Evolutionary conservation across 64 coral and sea anemone species (phyloP).

Genomic region (Orbicella faveolata): DNA sequence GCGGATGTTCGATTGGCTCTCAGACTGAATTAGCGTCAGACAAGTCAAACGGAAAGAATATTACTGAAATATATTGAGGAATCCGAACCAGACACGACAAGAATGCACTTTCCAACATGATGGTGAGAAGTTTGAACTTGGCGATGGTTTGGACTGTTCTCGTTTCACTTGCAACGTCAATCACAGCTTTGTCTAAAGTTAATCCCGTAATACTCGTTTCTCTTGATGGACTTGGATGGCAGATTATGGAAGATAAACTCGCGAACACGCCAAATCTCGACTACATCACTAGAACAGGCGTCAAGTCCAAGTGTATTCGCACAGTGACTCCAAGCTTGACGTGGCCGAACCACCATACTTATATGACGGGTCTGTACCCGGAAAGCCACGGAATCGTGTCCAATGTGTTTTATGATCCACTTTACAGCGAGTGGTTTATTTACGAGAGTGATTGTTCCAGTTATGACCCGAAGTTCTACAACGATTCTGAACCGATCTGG

Average conservation of each 20-base stretch:
- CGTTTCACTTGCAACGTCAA: background rate
- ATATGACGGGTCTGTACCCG: slow-evolving; percentile 64
- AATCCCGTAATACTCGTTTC: slow-evolving; percentile 54
- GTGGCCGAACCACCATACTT: slow-evolving; percentile 42
- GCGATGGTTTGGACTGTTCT: background rate
- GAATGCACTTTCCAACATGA: no score
- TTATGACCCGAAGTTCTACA: slow-evolving; percentile 83
- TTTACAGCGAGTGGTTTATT: slow-evolving; percentile 51
- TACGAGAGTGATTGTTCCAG: slow-evolving; percentile 60
- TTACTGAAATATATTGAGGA: no score
- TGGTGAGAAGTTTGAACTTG: no score
- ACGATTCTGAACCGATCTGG: slow-evolving; percentile 80
- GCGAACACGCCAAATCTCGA: slow-evolving; percentile 62
- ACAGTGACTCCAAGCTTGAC: slow-evolving; percentile 37
- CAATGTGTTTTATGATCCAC: slow-evolving; percentile 66
- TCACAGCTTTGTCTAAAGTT: background rate
- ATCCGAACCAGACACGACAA: no score
- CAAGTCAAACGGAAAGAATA: no score
- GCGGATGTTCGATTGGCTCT: no score
- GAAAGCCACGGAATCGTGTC: slow-evolving; percentile 77
- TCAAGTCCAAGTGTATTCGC: slow-evolving; percentile 29
- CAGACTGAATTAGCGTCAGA: no score
- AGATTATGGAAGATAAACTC: slow-evolving; percentile 7
- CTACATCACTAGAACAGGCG: slow-evolving; percentile 48
- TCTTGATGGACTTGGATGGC: slow-evolving; percentile 61